phyloP scores from a whole-genome alignment of 2,113 vertebrate species.

The Chitala chitala region DNA sequence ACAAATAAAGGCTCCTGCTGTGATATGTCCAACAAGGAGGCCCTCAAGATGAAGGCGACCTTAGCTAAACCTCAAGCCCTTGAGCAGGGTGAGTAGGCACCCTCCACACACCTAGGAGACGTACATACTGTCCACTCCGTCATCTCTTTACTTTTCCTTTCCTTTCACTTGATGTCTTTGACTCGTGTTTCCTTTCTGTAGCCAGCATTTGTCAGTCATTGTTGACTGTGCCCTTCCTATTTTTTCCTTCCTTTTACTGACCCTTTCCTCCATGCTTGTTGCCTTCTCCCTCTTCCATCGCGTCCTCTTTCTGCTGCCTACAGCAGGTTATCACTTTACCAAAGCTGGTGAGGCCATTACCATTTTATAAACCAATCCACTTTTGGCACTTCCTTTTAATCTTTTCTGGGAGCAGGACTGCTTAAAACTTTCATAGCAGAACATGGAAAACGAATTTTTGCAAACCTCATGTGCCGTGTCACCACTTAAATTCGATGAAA shows the following conservation, averaged over 20 bases:
- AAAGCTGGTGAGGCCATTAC: slow-evolving; percentile 65
- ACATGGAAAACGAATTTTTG: slow-evolving; percentile 70
- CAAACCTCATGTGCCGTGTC: slow-evolving; percentile 47
- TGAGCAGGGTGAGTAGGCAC: slow-evolving; percentile 88
- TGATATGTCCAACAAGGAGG: slow-evolving; percentile 98
- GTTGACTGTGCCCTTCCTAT: not conserved
- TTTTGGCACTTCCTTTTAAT: slow-evolving; percentile 66
- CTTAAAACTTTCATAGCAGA: slow-evolving; percentile 72
- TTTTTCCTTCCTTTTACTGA: not conserved
- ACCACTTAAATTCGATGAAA: slow-evolving; percentile 58
- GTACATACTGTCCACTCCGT: slow-evolving; percentile 35
- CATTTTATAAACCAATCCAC: slow-evolving; percentile 72
- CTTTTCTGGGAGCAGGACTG: slow-evolving; percentile 48
- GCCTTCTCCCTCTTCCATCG: not conserved
- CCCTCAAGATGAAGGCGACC: slow-evolving; percentile 94
- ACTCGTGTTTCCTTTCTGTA: not conserved
- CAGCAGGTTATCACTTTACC: slow-evolving; percentile 54
- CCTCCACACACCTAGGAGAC: slow-evolving; percentile 38
- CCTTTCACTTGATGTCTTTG: no score
- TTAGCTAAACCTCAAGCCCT: slow-evolving; percentile 86
- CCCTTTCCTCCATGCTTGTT: not conserved
- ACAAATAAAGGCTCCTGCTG: slow-evolving; percentile 99
- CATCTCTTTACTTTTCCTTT: not conserved
- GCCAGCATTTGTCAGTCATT: not conserved
- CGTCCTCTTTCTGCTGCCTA: not conserved